Percentiles rank a stretch among this genome's conserved stretches.
Conservation (phyloP, 1,140 invertebrate genomes). For the Heliconius melpomene region DNA sequence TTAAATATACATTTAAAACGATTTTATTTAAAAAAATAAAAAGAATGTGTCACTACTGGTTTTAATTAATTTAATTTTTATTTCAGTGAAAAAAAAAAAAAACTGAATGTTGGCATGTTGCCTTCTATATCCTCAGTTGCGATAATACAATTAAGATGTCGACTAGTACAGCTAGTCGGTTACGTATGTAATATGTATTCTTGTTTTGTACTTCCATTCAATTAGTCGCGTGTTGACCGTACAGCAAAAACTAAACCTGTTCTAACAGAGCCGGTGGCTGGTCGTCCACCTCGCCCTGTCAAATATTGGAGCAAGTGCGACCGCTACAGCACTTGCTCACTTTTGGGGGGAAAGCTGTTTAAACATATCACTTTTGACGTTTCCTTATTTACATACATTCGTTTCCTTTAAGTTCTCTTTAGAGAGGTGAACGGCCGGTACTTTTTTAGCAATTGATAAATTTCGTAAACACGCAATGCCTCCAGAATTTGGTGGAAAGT, state of each 20-base stretch:
- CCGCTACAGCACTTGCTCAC: not conserved
- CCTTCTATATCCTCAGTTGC: not conserved
- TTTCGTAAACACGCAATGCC: no score
- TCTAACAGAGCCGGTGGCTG: not conserved
- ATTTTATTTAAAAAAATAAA: no score
- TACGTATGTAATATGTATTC: not conserved
- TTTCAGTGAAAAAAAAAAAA: not conserved
- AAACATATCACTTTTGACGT: not conserved
- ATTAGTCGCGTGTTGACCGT: not conserved
- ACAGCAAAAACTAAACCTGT: slow-evolving; percentile 20
- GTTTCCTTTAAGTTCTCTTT: not conserved
- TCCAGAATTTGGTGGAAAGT: no score
- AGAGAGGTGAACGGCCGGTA: not conserved
- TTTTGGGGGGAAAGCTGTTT: not conserved
- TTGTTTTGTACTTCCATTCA: slow-evolving; percentile 3
- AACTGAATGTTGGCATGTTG: not conserved
- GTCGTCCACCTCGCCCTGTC: slow-evolving; percentile 22
- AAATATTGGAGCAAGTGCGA: slow-evolving; percentile 25
- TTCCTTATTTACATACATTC: not conserved
- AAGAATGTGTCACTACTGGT: not conserved
- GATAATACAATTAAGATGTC: slow-evolving; percentile 4
- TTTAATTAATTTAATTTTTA: not conserved
- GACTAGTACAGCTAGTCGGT: not conserved
- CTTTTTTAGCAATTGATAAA: no score
- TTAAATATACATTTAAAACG: no score